These are phyloP conservation scores for Leucophenga varia DNA, from an alignment of 1,140 invertebrate species.

Conservation along the genomic window DNA sequence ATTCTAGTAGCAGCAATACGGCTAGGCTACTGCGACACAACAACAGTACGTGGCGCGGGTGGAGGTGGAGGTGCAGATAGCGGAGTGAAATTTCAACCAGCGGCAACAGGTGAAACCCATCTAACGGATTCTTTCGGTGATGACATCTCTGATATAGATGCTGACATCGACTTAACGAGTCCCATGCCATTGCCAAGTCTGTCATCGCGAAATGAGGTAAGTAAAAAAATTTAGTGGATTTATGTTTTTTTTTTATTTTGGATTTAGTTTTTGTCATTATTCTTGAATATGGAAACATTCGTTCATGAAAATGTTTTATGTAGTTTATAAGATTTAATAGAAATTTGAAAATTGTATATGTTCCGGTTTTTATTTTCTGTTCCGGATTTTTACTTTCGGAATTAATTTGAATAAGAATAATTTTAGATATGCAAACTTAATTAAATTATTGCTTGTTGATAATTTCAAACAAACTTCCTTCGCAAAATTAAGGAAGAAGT, in stretches of 20 bases:
- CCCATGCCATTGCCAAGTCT: slow-evolving; percentile 59
- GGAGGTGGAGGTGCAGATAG: slow-evolving; percentile 8
- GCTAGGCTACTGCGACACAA: slow-evolving; percentile 21
- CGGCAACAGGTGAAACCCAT: slow-evolving; percentile 61
- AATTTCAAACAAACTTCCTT: too few species aligned
- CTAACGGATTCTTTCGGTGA: slow-evolving; percentile 71
- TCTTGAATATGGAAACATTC: too few species aligned
- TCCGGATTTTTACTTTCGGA: neutral
- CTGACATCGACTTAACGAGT: slow-evolving; percentile 69
- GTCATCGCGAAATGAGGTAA: slow-evolving; percentile 40
- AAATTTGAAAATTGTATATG: too few species aligned
- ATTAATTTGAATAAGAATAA: neutral
- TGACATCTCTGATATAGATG: slow-evolving; percentile 72
- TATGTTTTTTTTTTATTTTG: neutral
- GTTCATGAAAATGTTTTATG: too few species aligned
- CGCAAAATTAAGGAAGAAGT: too few species aligned
- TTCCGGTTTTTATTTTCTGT: too few species aligned
- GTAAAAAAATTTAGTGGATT: slow-evolving; percentile 5
- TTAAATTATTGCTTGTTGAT: too few species aligned
- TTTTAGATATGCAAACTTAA: too few species aligned
- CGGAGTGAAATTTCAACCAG: slow-evolving; percentile 60
- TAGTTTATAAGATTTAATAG: too few species aligned
- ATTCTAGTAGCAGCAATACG: slow-evolving; percentile 26
- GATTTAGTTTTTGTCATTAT: too few species aligned
- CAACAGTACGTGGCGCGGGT: slow-evolving; percentile 4